Base-by-base conservation (phyloP, 2,113 vertebrate species). In the Gasterosteus aculeatus region DNA sequence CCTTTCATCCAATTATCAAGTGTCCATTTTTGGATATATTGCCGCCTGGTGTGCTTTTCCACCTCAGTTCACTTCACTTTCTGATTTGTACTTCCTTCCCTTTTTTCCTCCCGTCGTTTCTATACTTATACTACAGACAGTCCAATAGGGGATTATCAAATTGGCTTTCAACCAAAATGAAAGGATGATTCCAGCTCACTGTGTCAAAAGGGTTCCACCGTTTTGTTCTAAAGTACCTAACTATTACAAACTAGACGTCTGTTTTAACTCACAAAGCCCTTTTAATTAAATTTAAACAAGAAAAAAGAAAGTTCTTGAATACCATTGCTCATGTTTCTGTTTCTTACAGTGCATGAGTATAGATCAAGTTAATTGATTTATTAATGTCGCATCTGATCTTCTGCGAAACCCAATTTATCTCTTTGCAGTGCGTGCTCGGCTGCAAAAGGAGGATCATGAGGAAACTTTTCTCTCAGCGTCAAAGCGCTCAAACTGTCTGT, bases 11-110 rank as follows among this genome's bases (percentile, higher is more conserved):
- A 69, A 85, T 85, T 56, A 78, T 66, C 63, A 65, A 81, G 62
- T 29, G 22, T 74, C 84, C 82, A 84, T 90, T 85, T 90, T 85
- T 81, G 91, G 88, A 38, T 87, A 69, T 85, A 74, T 86, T 60
- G 59, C 16, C 69, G 26, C 66, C 64, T 26, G 60, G 78, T 61
- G 69, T 58, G 39, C 80, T 84, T 83, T 87, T 91, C 85, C 87
- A 86, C 77, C 84, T 88, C 77, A 86, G 80, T 81, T 90, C 87
- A 59, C 83, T 77, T 47, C 79, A 64, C 79, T 85, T 81, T 74
- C 39, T 19, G 59, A 47, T 68, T 69, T 59, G 29, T 46, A 56
- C 49, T 65, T 18, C 67, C 75, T 58, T 75, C 53, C 73, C 51
- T 38, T 39, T 26, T 78, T 62, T 61, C 69, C 69, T 72, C 59